Percentiles rank a stretch among this genome's conserved stretches.
These are phyloP conservation scores for Syndactyla subalaris DNA, from an alignment of 2,797 vertebrate genomes.

Conservation along the genomic window DNA sequence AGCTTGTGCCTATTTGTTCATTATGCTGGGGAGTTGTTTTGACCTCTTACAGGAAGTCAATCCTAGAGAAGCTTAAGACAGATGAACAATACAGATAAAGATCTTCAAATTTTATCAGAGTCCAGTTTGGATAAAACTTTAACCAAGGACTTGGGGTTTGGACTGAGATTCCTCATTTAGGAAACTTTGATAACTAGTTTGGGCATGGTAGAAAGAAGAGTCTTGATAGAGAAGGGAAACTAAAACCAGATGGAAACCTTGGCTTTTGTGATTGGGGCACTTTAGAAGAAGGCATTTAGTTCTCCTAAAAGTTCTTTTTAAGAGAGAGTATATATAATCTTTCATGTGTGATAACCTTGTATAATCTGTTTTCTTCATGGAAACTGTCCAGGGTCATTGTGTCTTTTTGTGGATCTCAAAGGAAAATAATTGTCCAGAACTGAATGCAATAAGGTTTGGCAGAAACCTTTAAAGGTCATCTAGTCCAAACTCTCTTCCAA, in stretches of 20 bases:
- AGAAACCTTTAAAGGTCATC: neutral
- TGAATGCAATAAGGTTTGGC: neutral
- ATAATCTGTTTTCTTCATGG: neutral
- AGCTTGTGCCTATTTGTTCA: neutral
- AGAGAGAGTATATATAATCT: neutral
- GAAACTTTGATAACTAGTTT: neutral
- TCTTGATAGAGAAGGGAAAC: neutral
- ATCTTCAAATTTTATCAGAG: neutral
- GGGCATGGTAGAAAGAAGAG: neutral
- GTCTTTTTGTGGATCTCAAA: neutral
- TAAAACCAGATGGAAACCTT: neutral
- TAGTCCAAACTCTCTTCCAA: neutral
- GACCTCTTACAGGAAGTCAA: neutral
- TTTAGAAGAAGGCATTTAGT: neutral
- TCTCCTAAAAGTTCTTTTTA: neutral
- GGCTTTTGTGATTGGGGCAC: neutral
- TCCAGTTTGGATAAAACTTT: neutral
- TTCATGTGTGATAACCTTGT: neutral
- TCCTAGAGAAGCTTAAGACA: neutral
- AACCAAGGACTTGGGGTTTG: neutral
- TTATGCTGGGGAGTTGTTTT: neutral
- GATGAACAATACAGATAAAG: neutral
- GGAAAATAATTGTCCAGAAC: neutral
- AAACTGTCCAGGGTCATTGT: neutral
- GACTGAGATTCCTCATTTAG: neutral